Evolutionary conservation across 2,888 invertebrate genomes (phyloP).

Genomic region (Phyllotreta cruciferae): DNA sequence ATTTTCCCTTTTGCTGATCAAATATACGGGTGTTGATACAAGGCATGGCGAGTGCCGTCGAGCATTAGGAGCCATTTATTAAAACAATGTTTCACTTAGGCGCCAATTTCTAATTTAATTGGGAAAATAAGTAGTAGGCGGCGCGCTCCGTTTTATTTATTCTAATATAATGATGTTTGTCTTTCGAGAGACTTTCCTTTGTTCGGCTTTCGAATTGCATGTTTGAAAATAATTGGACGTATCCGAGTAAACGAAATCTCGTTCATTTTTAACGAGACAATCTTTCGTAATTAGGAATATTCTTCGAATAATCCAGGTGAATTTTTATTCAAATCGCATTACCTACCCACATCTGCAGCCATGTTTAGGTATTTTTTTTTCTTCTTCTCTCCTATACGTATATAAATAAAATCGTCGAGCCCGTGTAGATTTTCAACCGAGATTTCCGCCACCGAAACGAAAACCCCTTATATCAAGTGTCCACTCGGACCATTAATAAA

Average conservation of each 20-base stretch:
- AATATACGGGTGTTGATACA: constrained; percentile 42
- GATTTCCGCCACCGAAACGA: constrained; percentile 8
- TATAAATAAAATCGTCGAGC: constrained; percentile 18
- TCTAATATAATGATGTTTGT: constrained; percentile 21
- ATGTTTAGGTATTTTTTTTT: too few relatives aligned
- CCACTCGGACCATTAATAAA: constrained; percentile 28
- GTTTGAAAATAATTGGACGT: constrained; percentile 6
- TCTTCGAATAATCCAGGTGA: too few relatives aligned
- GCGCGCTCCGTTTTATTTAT: constrained; percentile 18
- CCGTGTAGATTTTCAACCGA: constrained; percentile 24
- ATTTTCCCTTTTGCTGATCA: constrained; percentile 41
- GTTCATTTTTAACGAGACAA: too few relatives aligned
- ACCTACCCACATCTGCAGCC: too few relatives aligned
- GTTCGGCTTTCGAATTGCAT: background rate
- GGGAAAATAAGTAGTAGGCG: constrained; percentile 20
- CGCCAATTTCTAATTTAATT: constrained; percentile 31
- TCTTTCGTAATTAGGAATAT: too few relatives aligned
- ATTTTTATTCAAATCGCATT: too few relatives aligned
- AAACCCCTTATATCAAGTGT: constrained; percentile 30
- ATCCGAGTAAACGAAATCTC: too few relatives aligned
- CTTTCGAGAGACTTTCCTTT: constrained; percentile 1
- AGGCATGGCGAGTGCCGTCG: constrained; percentile 31
- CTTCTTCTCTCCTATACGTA: background rate
- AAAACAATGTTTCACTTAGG: constrained; percentile 33
- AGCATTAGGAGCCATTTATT: constrained; percentile 34